phyloP scores from a whole-genome alignment of 1,140 invertebrate genomes.

The Nilaparvata lugens region DNA sequence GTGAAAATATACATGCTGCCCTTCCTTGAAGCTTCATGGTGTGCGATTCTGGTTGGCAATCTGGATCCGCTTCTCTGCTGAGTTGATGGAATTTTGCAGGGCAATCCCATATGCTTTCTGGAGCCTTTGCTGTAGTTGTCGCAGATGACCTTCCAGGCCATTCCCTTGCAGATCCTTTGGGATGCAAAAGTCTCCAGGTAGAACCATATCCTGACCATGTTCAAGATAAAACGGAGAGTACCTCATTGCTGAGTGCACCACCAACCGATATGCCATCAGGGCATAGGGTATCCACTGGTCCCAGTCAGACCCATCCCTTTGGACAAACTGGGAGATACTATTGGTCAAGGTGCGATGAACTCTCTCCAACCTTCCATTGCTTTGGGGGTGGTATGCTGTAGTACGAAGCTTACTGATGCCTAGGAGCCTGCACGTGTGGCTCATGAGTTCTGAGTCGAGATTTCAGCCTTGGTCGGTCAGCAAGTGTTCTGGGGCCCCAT shows the following conservation, averaged over 20 bases:
- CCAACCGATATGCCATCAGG: not conserved
- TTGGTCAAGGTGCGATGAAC: not conserved
- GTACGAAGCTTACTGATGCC: slow-evolving; percentile 10
- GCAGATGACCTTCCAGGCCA: too few species aligned
- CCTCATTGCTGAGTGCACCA: not conserved
- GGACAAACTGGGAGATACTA: not conserved
- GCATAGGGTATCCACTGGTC: not conserved
- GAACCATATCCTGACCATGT: not conserved
- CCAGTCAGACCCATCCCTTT: not conserved
- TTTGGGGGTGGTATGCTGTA: slow-evolving; percentile 13
- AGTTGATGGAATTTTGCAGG: too few species aligned
- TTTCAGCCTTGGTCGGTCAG: slow-evolving; percentile 24
- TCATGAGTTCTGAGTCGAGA: slow-evolving; percentile 18
- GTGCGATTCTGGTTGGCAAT: too few species aligned
- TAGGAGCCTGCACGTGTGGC: not conserved
- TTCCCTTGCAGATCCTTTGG: too few species aligned
- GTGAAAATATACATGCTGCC: too few species aligned
- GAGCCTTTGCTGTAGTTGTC: too few species aligned
- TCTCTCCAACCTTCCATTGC: slow-evolving; percentile 8
- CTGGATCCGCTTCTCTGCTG: too few species aligned
- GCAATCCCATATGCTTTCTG: too few species aligned
- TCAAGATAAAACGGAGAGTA: not conserved
- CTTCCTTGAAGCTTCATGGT: too few species aligned
- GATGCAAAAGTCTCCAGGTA: too few species aligned
- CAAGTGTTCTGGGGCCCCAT: slow-evolving; percentile 23